A percentile compares a stretch with the other conserved stretches of the same genome.
Conservation (phyloP, 2,888 invertebrate species). For the Apamea monoglypha region DNA sequence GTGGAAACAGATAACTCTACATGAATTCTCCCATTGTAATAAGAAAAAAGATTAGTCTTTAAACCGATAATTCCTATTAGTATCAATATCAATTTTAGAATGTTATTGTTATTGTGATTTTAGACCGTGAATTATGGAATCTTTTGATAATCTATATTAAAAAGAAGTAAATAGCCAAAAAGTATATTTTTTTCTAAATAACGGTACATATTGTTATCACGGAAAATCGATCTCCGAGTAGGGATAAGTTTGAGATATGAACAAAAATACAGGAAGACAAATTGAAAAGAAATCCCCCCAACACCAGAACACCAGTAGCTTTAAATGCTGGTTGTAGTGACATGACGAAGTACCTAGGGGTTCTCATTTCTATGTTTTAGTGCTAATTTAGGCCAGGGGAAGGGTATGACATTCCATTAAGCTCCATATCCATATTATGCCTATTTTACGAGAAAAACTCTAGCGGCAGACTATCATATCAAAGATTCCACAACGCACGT, state of each 20-base stretch:
- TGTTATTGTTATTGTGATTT: conserved; percentile 25
- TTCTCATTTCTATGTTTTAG: background rate
- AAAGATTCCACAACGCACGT: conserved; percentile 53
- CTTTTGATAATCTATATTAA: conserved; percentile 19
- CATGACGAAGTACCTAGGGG: background rate
- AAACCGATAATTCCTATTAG: conserved; percentile 40
- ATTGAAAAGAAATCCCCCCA: background rate
- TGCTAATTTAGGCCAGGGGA: background rate
- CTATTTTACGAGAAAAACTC: background rate
- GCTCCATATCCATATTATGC: background rate
- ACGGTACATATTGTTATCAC: background rate
- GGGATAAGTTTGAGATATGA: background rate
- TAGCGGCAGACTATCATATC: background rate
- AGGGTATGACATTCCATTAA: background rate
- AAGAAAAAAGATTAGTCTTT: conserved; percentile 7
- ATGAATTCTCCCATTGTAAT: background rate
- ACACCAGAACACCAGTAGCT: background rate
- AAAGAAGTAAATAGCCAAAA: background rate
- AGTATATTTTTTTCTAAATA: background rate
- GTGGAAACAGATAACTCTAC: background rate
- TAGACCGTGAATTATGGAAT: conserved; percentile 38
- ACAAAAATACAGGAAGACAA: background rate
- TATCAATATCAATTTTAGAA: conserved; percentile 12
- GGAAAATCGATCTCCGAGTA: background rate
- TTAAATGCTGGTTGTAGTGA: background rate